These are phyloP conservation scores for Tiaroga cobitis DNA, from an alignment of 2,797 vertebrate species.

Conservation along the genomic window DNA sequence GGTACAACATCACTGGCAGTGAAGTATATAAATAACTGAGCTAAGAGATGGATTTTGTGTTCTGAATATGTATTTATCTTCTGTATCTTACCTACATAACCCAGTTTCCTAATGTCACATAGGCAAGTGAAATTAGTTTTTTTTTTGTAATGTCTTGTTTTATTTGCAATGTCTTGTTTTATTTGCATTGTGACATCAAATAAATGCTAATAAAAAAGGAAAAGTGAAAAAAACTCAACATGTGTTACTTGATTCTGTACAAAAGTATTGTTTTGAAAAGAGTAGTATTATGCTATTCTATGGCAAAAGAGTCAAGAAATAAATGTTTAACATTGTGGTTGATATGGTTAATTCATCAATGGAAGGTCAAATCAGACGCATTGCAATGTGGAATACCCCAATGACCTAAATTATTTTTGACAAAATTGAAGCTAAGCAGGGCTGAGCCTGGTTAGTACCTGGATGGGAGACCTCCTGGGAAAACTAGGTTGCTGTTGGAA, in stretches of 20 bases:
- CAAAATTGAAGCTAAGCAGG: too few relatives aligned
- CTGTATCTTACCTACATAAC: background rate
- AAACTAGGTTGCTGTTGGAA: too few relatives aligned
- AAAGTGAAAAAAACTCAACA: background rate
- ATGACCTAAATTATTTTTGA: too few relatives aligned
- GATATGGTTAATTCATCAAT: background rate
- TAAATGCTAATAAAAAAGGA: background rate
- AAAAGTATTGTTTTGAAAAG: background rate
- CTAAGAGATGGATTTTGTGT: background rate
- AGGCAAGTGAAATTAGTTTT: background rate
- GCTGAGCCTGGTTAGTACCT: too few relatives aligned
- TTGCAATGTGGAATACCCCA: background rate
- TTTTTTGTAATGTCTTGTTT: background rate
- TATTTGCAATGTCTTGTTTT: background rate
- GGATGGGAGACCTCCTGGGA: too few relatives aligned
- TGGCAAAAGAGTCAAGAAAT: background rate
- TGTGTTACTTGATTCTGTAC: background rate
- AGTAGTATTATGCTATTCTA: background rate
- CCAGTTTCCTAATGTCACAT: background rate
- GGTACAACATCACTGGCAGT: background rate
- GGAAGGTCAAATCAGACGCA: background rate
- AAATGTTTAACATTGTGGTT: background rate
- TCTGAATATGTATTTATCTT: conserved; percentile 1
- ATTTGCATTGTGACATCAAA: background rate
- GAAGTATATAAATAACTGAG: conserved; percentile 27